Evolutionary conservation across 2,888 invertebrate genomes (phyloP).

Genomic region (Actias luna): DNA sequence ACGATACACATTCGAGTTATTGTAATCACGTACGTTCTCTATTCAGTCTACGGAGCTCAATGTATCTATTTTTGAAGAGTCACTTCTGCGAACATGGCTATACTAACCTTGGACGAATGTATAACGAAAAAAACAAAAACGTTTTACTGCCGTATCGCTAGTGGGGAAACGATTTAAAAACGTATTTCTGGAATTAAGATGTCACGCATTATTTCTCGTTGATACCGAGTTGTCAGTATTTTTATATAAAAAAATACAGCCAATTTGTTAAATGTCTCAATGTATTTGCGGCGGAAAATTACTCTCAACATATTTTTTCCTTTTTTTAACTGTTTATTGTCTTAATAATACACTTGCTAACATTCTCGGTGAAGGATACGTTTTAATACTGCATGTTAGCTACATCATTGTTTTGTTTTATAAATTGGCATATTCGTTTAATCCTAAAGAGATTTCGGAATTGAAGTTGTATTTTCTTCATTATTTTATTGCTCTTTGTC

Average conservation of each 20-base stretch:
- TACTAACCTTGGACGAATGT: constrained; percentile 16
- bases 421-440: neutral
- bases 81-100: constrained; percentile 13
- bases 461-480: neutral
- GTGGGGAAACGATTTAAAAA: neutral
- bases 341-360: neutral
- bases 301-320: neutral
- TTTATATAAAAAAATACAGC: neutral
- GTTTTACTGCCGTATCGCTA: neutral
- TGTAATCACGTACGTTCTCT: constrained; percentile 43
- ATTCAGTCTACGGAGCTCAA: constrained; percentile 45
- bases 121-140: neutral
- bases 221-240: neutral
- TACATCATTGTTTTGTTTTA: neutral
- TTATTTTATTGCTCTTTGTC: no score
- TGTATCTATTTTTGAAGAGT: constrained; percentile 44
- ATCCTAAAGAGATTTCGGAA: neutral
- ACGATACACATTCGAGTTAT: constrained; percentile 7
- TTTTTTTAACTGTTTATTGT: constrained; percentile 5
- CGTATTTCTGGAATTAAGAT: neutral
- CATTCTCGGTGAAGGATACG: neutral
- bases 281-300: neutral
- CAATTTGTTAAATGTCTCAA: constrained; percentile 3
- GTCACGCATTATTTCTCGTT: neutral
- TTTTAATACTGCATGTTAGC: neutral